Evolutionary conservation across 2,113 vertebrate genomes (phyloP), one percentile per base, ranked within the genome.

Genomic region (Nasalis larvatus): DNA sequence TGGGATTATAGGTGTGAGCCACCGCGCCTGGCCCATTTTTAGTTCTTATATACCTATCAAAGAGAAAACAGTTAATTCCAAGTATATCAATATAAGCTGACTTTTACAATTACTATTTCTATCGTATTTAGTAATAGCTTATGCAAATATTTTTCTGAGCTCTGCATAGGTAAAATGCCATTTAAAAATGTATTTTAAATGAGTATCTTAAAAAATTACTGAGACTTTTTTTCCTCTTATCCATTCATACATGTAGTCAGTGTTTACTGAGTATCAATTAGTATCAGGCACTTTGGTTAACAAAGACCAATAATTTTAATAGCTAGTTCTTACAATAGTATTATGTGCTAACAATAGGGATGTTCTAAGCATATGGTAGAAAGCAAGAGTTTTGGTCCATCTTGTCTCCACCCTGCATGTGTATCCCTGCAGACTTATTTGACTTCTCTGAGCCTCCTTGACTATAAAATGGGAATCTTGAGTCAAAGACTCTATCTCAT

Each of bases 351-450:
- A n/a, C n/a, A n/a, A n/a, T n/a, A 96, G 95, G 77, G 88, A 96
- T 89, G 40, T 92, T 94, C 91, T 97, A 95, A 96, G 58, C n/a
- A 2, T 73, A 91, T 66, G 54, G 88, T 45, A 89, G 66, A 96
- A 97, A 89, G 93, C 69, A 97, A 95, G 52, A 94, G 74, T 95
- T 97, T 86, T 76, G 95, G 66, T 97, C 82, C 86, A 96, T 96
- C 69, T 74, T 96, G 88, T 89, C 32, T 96, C 89, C 35, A 92
- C 76, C 86, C 77, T 85, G 82, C 77, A 92, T 89, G 69, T 90
- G 32, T 91, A 88, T 94, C 73, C 85, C 74, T 92, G 69, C 42
- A 95, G 58, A 86, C 80, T 96, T 96, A 96, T n/a, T 96, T 94
- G 95, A 96, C 80, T 78, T 94, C 91, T 94, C 80, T 96, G 68